Evolutionary conservation across 2,797 vertebrate species (phyloP).

Genomic region (Limnodromus scolopaceus): DNA sequence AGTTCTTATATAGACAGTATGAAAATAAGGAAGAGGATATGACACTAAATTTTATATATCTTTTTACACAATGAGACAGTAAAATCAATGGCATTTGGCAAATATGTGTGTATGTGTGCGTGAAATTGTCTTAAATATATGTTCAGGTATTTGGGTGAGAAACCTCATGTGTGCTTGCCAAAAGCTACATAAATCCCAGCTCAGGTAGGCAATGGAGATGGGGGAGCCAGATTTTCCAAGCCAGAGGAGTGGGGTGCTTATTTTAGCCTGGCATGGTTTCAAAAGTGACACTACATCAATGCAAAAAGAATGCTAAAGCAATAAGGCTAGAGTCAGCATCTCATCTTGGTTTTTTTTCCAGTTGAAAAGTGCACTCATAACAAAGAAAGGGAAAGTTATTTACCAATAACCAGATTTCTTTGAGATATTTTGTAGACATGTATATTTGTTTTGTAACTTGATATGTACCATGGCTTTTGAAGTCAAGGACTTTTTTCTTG

Average conservation of each 20-base stretch:
- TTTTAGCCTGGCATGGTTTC: slow-evolving; percentile 56
- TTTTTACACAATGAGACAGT: background rate
- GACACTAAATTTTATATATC: background rate
- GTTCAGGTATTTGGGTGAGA: slow-evolving; percentile 24
- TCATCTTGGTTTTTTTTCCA: background rate
- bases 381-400: background rate
- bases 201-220: background rate
- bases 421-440: background rate
- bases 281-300: slow-evolving; percentile 44
- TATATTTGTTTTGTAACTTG: background rate
- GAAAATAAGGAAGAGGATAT: background rate
- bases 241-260: background rate
- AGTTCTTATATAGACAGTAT: background rate
- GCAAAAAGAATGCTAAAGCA: background rate
- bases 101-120: background rate
- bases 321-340: background rate
- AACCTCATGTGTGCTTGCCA: slow-evolving; percentile 5
- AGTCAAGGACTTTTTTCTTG: background rate
- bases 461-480: background rate
- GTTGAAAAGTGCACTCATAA: background rate
- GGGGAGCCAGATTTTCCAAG: slow-evolving; percentile 34
- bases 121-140: background rate
- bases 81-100: background rate
- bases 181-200: slow-evolving; percentile 7
- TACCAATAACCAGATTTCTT: background rate